Percentiles rank a stretch among this genome's conserved stretches.
Evolutionary conservation across 2,797 vertebrate genomes (phyloP).

Genomic region (Melanotaenia pygmaea): DNA sequence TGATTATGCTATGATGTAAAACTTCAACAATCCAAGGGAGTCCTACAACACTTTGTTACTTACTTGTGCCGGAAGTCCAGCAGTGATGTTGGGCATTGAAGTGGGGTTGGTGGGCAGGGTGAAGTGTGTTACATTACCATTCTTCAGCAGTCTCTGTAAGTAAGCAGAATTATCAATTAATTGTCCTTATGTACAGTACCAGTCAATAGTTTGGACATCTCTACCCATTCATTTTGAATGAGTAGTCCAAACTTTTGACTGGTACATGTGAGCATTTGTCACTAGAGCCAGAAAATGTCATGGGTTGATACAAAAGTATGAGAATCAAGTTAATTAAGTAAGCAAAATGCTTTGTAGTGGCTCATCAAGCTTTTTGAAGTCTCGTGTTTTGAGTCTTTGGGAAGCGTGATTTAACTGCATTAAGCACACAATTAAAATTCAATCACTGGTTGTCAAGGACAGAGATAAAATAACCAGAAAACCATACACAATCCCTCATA

Average conservation of each 20-base stretch:
- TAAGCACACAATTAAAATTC: background rate
- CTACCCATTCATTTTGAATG: no score
- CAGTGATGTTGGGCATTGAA: constrained; percentile 86
- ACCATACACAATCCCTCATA: background rate
- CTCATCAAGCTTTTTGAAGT: background rate
- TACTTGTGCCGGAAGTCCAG: constrained; percentile 85
- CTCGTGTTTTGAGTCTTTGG: background rate
- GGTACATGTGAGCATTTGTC: background rate
- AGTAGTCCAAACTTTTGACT: background rate
- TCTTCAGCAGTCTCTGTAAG: constrained; percentile 67
- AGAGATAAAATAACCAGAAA: background rate
- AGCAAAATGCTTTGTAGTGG: background rate
- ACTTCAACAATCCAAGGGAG: background rate
- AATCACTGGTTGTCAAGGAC: background rate
- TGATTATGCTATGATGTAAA: constrained; percentile 2
- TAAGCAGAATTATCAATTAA: constrained; percentile 17
- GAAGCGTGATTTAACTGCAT: background rate
- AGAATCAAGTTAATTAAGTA: background rate
- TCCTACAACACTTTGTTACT: background rate
- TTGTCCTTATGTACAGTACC: background rate
- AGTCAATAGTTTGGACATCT: no score
- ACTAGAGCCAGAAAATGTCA: background rate
- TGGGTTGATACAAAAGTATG: background rate
- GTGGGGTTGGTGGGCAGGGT: constrained; percentile 69
- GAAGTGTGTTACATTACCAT: constrained; percentile 83